Evolutionary conservation across 2,797 vertebrate genomes (phyloP).

Genomic region (Sebastes itinus): DNA sequence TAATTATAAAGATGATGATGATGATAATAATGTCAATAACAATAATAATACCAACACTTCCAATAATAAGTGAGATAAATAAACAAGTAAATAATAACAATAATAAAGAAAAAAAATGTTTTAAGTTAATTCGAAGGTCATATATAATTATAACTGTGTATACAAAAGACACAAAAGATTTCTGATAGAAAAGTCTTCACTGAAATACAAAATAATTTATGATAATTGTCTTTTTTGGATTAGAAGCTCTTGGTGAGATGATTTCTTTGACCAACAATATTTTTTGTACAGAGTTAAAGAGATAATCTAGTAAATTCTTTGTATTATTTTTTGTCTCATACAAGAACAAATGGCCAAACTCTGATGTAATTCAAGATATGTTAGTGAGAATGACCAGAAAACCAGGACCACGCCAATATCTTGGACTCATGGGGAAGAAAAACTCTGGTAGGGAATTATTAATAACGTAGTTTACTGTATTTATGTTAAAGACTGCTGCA

Average conservation of each 20-base stretch:
- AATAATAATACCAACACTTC: no score
- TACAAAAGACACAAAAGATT: no score
- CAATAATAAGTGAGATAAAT: no score
- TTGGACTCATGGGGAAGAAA: slow-evolving; percentile 86
- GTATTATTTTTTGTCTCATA: neutral
- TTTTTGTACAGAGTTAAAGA: no score
- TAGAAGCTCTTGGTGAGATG: neutral
- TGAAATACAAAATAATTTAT: neutral
- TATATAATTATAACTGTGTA: no score
- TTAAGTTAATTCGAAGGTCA: no score
- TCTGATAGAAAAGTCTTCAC: neutral
- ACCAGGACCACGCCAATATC: slow-evolving; percentile 83
- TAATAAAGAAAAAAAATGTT: no score
- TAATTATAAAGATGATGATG: no score
- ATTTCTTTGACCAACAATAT: neutral
- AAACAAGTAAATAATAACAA: no score
- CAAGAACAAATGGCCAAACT: slow-evolving; percentile 82
- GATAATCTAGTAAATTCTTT: neutral
- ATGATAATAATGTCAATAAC: no score
- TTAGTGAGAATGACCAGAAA: slow-evolving; percentile 86
- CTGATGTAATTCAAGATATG: slow-evolving; percentile 77
- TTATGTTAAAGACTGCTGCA: neutral
- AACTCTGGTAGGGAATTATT: slow-evolving; percentile 78
- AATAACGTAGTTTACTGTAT: neutral
- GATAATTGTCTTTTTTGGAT: neutral